A percentile compares a stretch with the other conserved stretches of the same genome.
phyloP scores from a whole-genome alignment of 2,888 invertebrate genomes.

The Cantharis nigra region DNA sequence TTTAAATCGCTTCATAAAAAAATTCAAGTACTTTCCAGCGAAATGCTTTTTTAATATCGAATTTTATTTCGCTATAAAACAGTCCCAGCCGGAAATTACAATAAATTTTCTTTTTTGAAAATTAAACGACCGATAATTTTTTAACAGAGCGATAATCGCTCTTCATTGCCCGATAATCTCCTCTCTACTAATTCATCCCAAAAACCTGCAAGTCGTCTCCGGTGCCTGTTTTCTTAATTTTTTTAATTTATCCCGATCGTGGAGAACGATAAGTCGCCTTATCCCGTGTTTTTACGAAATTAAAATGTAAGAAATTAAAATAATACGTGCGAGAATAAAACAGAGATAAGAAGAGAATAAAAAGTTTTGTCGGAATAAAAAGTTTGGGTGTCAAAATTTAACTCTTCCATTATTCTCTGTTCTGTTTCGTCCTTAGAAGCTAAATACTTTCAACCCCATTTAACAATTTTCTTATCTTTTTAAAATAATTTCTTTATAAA shows the following conservation, averaged over 20 bases:
- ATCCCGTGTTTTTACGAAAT: not conserved
- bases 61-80: not conserved
- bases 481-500: slow-evolving; percentile 13
- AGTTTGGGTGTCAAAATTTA: not conserved
- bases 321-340: not conserved
- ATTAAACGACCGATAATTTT: not conserved
- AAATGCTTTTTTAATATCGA: not conserved
- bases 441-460: slow-evolving; percentile 24
- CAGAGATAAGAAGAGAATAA: not conserved
- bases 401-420: slow-evolving; percentile 3
- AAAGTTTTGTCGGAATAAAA: not conserved
- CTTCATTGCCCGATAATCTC: not conserved
- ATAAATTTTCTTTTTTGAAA: not conserved
- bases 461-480: slow-evolving; percentile 23
- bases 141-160: not conserved
- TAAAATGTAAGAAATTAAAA: not conserved
- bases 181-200: not conserved
- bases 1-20: not conserved
- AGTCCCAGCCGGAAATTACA: not conserved
- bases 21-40: not conserved
- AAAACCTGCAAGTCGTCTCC: not conserved
- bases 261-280: not conserved
- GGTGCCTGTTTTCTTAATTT: not conserved
- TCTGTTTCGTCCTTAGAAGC: slow-evolving; percentile 18
- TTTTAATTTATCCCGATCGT: not conserved